Base-by-base conservation (phyloP, 2,113 vertebrate genomes). In the Grantiella picta region DNA sequence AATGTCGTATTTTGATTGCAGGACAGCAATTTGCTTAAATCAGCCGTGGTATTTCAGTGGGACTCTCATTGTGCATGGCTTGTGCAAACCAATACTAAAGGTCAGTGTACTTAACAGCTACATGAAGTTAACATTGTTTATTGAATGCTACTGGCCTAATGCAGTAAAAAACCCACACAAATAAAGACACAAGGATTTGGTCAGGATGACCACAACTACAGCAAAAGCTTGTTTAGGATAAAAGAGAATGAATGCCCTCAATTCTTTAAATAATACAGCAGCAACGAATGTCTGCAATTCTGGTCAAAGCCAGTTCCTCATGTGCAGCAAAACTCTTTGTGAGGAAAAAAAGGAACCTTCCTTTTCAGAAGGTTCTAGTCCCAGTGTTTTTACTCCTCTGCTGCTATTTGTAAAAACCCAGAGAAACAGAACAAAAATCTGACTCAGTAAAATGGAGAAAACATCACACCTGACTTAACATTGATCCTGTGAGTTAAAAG, bases 31-130 rank as follows among this genome's bases (percentile, higher is more conserved):
- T 96, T 95, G 64, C 88, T 95, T 60, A 83, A 94, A 93, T 70
- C 76, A 42, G 72, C 42, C 44, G 3, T 19, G 64, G 49, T 83
- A 90, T 90, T 97, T 95, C 95, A 96, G 60, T 9, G 76, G 60
- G 42, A 40, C 92, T 95, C 64, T 52, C 59, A 83, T 25, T 47
- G 71, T 88, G 45, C 61, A 35, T 0, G 13, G 76, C 64, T 94
- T 94, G 88, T 86, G 86, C 95, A 97, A 97, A 96, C 88, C 24
- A 3, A 64, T 89, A 75, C 76, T 90, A 96, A 97, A 95, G 90
- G 96, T 95, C 95, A 96, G 93, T 49, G 82, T 82, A 95, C 92
- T 86, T 95, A 94, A 83, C 79, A 94, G 86, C 90, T 71, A 92
- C 68, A 93, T 52, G 65, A 77, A 93, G 72, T 89, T 93, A 95